These are phyloP conservation scores for Oenanthe melanoleuca DNA, from an alignment of 2,113 vertebrate species.

Conservation along the genomic window DNA sequence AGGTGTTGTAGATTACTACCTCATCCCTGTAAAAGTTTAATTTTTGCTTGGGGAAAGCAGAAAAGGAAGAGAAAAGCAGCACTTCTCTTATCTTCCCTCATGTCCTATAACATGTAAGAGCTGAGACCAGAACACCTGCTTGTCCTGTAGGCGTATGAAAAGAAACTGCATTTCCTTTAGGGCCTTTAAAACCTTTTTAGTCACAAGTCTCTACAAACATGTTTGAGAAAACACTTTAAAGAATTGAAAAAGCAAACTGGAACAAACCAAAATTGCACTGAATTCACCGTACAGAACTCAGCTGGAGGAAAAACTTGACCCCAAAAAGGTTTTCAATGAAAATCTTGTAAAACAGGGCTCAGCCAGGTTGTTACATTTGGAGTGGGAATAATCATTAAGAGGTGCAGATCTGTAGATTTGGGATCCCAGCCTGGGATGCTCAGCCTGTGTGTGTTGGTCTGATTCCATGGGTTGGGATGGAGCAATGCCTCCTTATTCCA, in stretches of 20 bases:
- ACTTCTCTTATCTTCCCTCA: slow-evolving; percentile 32
- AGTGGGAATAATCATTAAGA: neutral
- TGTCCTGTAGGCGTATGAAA: neutral
- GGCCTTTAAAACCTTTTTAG: neutral
- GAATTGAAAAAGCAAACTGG: neutral
- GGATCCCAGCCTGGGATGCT: neutral
- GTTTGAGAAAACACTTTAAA: neutral
- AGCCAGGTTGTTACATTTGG: neutral
- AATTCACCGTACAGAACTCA: neutral
- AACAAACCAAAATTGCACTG: neutral
- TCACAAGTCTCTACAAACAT: neutral
- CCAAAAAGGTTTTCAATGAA: neutral
- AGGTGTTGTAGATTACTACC: slow-evolving; percentile 32
- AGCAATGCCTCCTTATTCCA: neutral
- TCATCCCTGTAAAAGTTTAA: slow-evolving; percentile 39
- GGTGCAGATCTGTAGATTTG: neutral
- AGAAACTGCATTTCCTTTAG: neutral
- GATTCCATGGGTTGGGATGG: neutral
- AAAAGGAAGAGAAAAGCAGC: slow-evolving; percentile 33
- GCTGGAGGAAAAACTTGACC: neutral
- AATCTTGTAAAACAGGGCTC: neutral
- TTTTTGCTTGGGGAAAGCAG: slow-evolving; percentile 37
- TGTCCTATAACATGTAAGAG: neutral
- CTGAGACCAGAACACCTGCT: slow-evolving; percentile 31
- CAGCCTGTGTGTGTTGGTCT: neutral